Evolutionary conservation across 2,113 vertebrate species (phyloP), one percentile per base, ranked within the genome.

Genomic region (Zosterops borbonicus): DNA sequence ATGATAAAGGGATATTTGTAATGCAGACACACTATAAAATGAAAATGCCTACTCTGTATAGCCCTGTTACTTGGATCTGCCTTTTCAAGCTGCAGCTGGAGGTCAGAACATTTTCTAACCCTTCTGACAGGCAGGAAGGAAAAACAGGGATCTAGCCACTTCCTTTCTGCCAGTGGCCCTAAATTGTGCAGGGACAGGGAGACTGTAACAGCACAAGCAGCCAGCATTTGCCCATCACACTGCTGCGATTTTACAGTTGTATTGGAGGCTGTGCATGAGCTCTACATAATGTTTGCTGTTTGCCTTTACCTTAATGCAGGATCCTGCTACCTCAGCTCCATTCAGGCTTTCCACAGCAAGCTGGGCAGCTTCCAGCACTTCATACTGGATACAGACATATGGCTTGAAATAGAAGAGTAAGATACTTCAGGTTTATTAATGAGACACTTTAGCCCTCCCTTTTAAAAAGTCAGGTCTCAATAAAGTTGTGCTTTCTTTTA

Each of bases 291-390:
- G 33, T 60, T 18, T 83, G 56, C 42, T 78, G 3, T 33, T 59
- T 77, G 56, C 12, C 2, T 31, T 87, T 97, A 98, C 98, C 98
- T 97, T 97, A 87, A 98, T 95, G 58, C 25, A 77, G 78, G 89
- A 87, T 52, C 96, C 98, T 41, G 97, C 97, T 23, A 98, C 63
- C 87, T 96, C 73, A 44, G 88, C 73, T 76, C 98, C 98, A 73
- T 98, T 88, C 37, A 99, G 93, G 33, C 91, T 96, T 46, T 98
- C 97, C 56, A 99, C 63, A 53, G 99, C 98, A 58, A 99, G 97
- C 70, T 97, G 76, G 31, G 99, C 98, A 91, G 98, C 98, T 96
- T 99, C 99, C 63, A 99, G 97, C 49, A 99, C 95, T 93, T 98
- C 83, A 3, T 98, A 99, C 5, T 98, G 97, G 10, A 99, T 94